phyloP scores from a whole-genome alignment of 2,797 vertebrate genomes.

The Coilia nasus region DNA sequence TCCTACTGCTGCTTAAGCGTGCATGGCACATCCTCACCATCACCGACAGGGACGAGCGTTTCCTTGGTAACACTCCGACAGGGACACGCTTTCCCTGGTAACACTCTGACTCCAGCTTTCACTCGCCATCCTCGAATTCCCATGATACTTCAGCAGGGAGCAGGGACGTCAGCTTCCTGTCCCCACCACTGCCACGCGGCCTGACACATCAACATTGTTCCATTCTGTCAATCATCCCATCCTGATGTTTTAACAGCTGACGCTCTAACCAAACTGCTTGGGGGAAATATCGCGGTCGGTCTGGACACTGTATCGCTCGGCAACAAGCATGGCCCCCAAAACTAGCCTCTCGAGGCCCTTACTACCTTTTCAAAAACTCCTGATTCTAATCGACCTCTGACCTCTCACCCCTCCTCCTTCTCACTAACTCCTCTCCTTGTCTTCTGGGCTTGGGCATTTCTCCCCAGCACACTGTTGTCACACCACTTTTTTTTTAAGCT shows the following conservation, averaged over 20 bases:
- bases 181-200: too few species aligned
- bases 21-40: background rate
- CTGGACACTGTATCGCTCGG: background rate
- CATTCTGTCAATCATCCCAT: background rate
- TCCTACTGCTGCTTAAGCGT: background rate
- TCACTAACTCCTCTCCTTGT: constrained; percentile 72
- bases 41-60: background rate
- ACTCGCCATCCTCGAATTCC: background rate
- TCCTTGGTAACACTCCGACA: background rate
- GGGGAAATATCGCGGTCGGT: background rate
- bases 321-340: background rate
- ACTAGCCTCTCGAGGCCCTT: background rate
- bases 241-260: background rate
- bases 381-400: background rate
- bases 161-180: background rate
- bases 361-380: background rate
- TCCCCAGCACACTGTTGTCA: background rate
- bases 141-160: background rate
- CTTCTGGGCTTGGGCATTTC: background rate
- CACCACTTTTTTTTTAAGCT: background rate
- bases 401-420: constrained; percentile 73
- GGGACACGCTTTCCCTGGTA: too few species aligned
- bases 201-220: background rate
- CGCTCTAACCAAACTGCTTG: constrained; percentile 11
- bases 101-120: background rate